Evolutionary conservation across 2,797 vertebrate genomes (phyloP).

Genomic region (Austrolebias charrua): DNA sequence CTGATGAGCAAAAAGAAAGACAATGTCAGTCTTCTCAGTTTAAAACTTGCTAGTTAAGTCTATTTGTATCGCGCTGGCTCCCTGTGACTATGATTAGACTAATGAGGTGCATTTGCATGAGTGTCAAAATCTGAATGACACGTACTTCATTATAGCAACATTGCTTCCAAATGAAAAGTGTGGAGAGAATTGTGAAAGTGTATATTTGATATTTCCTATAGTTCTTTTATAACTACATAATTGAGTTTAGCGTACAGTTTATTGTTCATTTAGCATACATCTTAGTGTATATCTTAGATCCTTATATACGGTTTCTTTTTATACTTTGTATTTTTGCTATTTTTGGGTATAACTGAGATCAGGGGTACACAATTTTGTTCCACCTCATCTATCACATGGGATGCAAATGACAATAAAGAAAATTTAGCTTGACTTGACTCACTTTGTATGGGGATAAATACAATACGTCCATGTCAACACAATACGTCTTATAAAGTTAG

Average conservation of each 20-base stretch:
- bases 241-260: not conserved
- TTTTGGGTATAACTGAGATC: too few species aligned
- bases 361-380: too few species aligned
- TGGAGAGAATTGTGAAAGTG: conserved; percentile 33
- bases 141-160: conserved; percentile 15
- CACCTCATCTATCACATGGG: too few species aligned
- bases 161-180: conserved; percentile 20
- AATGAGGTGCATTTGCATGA: conserved; percentile 28
- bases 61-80: conserved; percentile 16
- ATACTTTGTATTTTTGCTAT: too few species aligned
- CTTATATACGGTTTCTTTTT: too few species aligned
- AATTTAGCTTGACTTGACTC: too few species aligned
- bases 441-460: conserved; percentile 48
- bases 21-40: conserved; percentile 4
- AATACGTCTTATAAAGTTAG: not conserved
- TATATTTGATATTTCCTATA: conserved; percentile 39
- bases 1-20: conserved; percentile 26
- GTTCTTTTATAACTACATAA: conserved; percentile 47
- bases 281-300: too few species aligned
- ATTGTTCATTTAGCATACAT: too few species aligned
- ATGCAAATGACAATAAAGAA: too few species aligned
- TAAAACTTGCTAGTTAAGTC: conserved; percentile 2
- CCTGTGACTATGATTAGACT: conserved; percentile 37
- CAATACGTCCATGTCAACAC: conserved; percentile 29
- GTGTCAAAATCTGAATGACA: conserved; percentile 1